A percentile compares a stretch with the other conserved stretches of the same genome.
Conservation (phyloP, 2,797 vertebrate genomes). For the Pogoniulus pusillus region DNA sequence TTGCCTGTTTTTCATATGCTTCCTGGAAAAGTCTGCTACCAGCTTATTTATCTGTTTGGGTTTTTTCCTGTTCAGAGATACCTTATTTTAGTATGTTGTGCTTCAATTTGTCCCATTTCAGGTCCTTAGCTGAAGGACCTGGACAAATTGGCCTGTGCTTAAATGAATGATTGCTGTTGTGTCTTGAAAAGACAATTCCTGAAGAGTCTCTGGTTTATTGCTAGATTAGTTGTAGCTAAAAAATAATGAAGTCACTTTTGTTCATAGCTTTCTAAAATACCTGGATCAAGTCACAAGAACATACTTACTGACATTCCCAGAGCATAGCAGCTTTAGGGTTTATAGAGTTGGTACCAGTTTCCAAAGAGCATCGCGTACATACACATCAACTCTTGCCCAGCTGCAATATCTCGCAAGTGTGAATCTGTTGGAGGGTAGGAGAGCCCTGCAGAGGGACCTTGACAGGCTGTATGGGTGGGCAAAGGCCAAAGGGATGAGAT, state of each 20-base stretch:
- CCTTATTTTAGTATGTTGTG: background rate
- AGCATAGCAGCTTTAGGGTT: background rate
- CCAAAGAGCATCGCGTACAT: background rate
- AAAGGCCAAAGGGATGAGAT: no score
- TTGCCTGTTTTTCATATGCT: background rate
- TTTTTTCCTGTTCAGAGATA: background rate
- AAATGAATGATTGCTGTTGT: background rate
- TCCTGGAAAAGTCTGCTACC: background rate
- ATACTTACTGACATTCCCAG: background rate
- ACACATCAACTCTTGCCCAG: background rate
- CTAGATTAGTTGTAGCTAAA: conserved; percentile 13
- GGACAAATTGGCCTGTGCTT: background rate
- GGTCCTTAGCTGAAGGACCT: background rate
- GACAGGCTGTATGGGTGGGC: no score
- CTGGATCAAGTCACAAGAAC: conserved; percentile 12
- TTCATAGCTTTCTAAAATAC: conserved; percentile 11
- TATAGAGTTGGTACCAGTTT: background rate
- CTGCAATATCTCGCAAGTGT: no score
- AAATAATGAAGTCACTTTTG: conserved; percentile 3
- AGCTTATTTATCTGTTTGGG: background rate
- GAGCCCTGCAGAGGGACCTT: no score
- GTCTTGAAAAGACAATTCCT: background rate
- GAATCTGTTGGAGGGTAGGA: no score
- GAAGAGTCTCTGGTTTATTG: conserved; percentile 16
- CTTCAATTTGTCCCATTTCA: background rate